phyloP scores from a whole-genome alignment of 1,140 invertebrate genomes.

The Bombus impatiens region DNA sequence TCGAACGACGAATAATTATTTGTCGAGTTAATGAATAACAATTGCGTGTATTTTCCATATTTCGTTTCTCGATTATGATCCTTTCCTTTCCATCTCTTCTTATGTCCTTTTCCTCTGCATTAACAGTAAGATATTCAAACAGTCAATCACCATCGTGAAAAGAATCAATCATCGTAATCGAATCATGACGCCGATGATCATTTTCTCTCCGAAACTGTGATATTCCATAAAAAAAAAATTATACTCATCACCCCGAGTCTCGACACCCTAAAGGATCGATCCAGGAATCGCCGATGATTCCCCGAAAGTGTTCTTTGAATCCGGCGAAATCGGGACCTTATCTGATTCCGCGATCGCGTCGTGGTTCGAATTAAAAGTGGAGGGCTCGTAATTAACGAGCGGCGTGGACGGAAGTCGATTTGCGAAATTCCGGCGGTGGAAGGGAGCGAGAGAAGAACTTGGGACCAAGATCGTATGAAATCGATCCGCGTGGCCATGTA shows the following conservation, averaged over 20 bases:
- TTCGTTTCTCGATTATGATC: no score
- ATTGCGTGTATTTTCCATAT: no score
- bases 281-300: neutral
- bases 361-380: slow-evolving; percentile 14
- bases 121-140: no score
- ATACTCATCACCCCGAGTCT: neutral
- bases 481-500: slow-evolving; percentile 34
- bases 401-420: slow-evolving; percentile 61
- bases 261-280: neutral
- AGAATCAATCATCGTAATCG: no score
- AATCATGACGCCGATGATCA: no score
- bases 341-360: slow-evolving; percentile 10
- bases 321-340: neutral
- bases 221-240: neutral
- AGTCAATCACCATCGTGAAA: neutral
- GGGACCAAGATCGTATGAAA: slow-evolving; percentile 9
- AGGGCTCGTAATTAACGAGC: slow-evolving; percentile 53
- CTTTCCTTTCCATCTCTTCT: no score
- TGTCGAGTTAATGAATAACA: neutral
- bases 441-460: neutral
- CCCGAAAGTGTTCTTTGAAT: neutral
- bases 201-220: neutral
- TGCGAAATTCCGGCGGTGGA: slow-evolving; percentile 43
- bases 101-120: no score
- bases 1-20: neutral